Evolutionary conservation across 2,113 vertebrate genomes (phyloP), one percentile per base, ranked within the genome.

Genomic region (Carollia perspicillata): DNA sequence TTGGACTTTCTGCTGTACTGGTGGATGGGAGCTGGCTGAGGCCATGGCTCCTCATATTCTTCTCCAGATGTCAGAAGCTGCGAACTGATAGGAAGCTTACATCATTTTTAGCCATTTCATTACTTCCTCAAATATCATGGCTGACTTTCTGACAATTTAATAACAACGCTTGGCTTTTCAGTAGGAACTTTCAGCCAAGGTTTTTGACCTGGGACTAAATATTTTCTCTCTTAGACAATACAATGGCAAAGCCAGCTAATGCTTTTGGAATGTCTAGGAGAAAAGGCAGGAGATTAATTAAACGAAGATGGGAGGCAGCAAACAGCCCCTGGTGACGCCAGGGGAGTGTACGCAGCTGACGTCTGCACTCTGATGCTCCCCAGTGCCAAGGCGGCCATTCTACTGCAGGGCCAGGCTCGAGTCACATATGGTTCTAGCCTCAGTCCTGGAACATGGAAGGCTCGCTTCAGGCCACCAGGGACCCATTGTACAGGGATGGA

Each of bases 71-170:
- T 88, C 16, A 68, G 42, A 84, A 89, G 69, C 12, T 83, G 44
- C 0, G 3, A 90, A 37, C 49, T 0, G 0, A 40, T 75, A 60
- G 18, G 71, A 92, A 95, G 91, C 90, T 96, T 86, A 97, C 94
- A 20, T 97, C 90, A 89, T 94, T 96, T 85, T 96, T 16, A 83
- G 77, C 17, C n/a, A 37, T 68, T 96, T 90, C 77, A 65, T 55
- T 33, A 90, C 93, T 95, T 96, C 88, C 94, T 95, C 80, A 22
- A 49, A 79, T 69, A 79, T 69, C 89, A 66, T 8, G 42, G 72
- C 65, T 75, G 75, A 77, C 79, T 91, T 74, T 93, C 68, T 74
- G 69, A 95, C 79, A 30, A 28, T 65, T 92, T 84, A 88, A 84
- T 90, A 86, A 65, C n/a, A 71, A 91, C 0, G 47, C 85, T 80